phyloP scores from a whole-genome alignment of 1,140 invertebrate species.

The Drosophila serrata region DNA sequence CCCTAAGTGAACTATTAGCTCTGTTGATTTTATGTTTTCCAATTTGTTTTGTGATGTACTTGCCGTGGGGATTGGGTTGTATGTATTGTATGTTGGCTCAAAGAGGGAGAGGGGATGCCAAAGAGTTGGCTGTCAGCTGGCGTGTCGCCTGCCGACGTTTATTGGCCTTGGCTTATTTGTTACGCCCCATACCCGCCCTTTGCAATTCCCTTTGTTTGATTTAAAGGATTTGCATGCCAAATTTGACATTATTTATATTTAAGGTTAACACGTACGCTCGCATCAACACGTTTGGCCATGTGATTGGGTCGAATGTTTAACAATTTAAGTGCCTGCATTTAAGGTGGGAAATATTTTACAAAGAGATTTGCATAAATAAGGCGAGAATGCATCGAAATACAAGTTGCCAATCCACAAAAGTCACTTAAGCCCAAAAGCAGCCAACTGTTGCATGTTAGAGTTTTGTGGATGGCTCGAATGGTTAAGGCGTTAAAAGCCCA shows the following conservation, averaged over 20 bases:
- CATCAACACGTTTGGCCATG: conserved; percentile 60
- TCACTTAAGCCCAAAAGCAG: conserved; percentile 22
- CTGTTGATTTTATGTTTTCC: conserved; percentile 82
- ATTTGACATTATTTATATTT: conserved; percentile 78
- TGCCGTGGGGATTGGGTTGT: conserved; percentile 5
- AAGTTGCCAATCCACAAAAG: conserved; percentile 52
- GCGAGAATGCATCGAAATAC: conserved; percentile 32
- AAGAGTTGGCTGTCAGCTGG: conserved; percentile 66
- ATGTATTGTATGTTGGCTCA: no score
- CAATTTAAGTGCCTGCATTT: conserved; percentile 55
- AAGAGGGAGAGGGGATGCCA: conserved; percentile 21
- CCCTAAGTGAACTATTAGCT: conserved; percentile 82
- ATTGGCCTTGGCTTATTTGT: conserved; percentile 58
- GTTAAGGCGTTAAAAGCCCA: conserved; percentile 19
- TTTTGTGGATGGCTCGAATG: conserved; percentile 17
- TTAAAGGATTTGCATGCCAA: conserved; percentile 80
- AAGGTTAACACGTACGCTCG: conserved; percentile 40
- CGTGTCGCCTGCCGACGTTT: conserved; percentile 68
- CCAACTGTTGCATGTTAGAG: conserved; percentile 52
- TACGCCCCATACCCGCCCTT: conserved; percentile 11
- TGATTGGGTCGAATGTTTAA: conserved; percentile 53
- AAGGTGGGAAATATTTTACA: conserved; percentile 57
- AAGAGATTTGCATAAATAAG: conserved; percentile 64
- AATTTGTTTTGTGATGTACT: conserved; percentile 70
- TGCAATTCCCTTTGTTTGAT: conserved; percentile 73